Conservation (phyloP, 1,140 invertebrate species). For the Nymphalis io region DNA sequence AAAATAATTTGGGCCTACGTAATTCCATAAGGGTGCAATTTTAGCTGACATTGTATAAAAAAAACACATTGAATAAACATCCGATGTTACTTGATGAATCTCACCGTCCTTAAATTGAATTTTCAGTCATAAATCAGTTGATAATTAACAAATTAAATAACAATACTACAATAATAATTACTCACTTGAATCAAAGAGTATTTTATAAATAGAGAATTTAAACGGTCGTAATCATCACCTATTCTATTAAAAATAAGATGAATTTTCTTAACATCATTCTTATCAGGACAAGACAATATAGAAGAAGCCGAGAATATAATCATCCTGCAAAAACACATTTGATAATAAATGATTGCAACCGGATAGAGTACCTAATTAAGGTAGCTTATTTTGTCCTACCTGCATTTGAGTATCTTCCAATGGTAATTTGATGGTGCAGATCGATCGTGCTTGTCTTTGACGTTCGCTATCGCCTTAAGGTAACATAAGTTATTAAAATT, state of each 20-base stretch:
- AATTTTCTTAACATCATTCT: constrained; percentile 60
- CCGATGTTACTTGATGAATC: constrained; percentile 51
- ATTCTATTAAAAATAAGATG: constrained; percentile 70
- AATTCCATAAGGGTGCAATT: constrained; percentile 76
- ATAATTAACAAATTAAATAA: background rate
- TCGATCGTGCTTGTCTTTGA: constrained; percentile 69
- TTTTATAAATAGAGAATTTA: constrained; percentile 66
- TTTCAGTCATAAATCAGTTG: background rate
- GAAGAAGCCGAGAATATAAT: constrained; percentile 74
- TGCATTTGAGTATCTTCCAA: constrained; percentile 79
- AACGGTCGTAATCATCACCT: constrained; percentile 62
- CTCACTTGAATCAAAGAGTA: constrained; percentile 66
- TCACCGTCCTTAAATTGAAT: constrained; percentile 54
- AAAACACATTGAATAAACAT: constrained; percentile 70
- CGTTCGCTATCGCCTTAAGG: constrained; percentile 58
- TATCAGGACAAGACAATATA: constrained; percentile 68
- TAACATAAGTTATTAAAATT: constrained; percentile 61
- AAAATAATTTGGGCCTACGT: constrained; percentile 62
- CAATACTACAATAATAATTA: constrained; percentile 14
- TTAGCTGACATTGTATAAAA: constrained; percentile 73
- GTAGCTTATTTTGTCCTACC: constrained; percentile 45
- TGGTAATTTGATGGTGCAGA: constrained; percentile 72
- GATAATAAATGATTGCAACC: too few relatives aligned
- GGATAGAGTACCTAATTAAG: too few relatives aligned
- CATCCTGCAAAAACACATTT: constrained; percentile 58